Evolutionary conservation across 2,797 vertebrate species (phyloP).

Genomic region (Chelidonichthys spinosus): DNA sequence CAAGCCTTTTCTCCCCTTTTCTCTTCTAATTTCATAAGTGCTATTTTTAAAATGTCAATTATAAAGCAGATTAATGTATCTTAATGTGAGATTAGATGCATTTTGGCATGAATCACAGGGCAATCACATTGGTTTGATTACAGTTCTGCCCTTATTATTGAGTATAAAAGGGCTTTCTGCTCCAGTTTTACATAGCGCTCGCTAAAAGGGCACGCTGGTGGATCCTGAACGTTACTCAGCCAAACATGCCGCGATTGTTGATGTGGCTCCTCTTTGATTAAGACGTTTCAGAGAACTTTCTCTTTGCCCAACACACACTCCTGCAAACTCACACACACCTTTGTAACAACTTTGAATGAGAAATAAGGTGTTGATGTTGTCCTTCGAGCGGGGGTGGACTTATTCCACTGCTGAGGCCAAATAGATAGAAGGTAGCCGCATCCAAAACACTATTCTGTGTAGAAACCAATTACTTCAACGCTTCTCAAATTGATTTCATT

Average conservation of each 20-base stretch:
- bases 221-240: slow-evolving; percentile 40
- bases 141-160: slow-evolving; percentile 62
- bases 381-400: slow-evolving; percentile 61
- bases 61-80: slow-evolving; percentile 79
- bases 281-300: slow-evolving; percentile 34
- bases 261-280: slow-evolving; percentile 36
- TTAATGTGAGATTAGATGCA: slow-evolving; percentile 78
- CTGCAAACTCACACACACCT: slow-evolving; percentile 17
- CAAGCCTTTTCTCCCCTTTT: slow-evolving; percentile 77
- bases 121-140: slow-evolving; percentile 70
- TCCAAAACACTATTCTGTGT: slow-evolving; percentile 77
- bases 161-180: slow-evolving; percentile 57
- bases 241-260: slow-evolving; percentile 38
- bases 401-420: slow-evolving; percentile 58
- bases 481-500: slow-evolving; percentile 82
- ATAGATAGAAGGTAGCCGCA: slow-evolving; percentile 68
- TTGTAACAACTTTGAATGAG: slow-evolving; percentile 60
- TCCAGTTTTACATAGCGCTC: slow-evolving; percentile 22
- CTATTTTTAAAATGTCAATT: slow-evolving; percentile 82
- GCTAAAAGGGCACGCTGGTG: slow-evolving; percentile 36
- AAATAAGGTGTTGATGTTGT: slow-evolving; percentile 76
- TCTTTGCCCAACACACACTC: slow-evolving; percentile 18
- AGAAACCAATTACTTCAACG: slow-evolving; percentile 80
- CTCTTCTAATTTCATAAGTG: slow-evolving; percentile 80
- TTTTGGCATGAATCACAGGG: slow-evolving; percentile 73